Conservation (phyloP, 2,797 vertebrate species). For the Esox masquinongy region DNA sequence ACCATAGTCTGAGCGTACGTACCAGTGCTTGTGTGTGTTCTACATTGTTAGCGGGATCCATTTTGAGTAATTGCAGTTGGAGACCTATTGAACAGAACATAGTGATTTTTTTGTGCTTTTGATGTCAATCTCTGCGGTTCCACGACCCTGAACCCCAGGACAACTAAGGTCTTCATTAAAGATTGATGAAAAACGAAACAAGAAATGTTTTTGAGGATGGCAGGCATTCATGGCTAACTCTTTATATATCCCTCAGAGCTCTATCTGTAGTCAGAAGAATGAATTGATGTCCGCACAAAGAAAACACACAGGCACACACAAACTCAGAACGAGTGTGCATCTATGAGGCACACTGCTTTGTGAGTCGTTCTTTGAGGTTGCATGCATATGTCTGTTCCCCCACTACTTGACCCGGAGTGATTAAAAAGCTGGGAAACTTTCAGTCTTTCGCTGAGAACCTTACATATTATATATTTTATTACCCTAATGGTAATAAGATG, state of each 20-base stretch:
- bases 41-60: slow-evolving; percentile 55
- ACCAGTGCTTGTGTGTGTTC: not conserved
- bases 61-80: slow-evolving; percentile 64
- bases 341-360: slow-evolving; percentile 45
- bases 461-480: no score
- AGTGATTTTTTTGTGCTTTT: slow-evolving; percentile 66
- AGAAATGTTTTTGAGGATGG: slow-evolving; percentile 65
- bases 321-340: slow-evolving; percentile 40
- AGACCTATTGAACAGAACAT: slow-evolving; percentile 64
- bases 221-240: slow-evolving; percentile 70
- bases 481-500: no score
- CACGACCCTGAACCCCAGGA: slow-evolving; percentile 60
- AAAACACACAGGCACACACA: not conserved
- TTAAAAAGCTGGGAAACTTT: slow-evolving; percentile 53
- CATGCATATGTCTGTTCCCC: slow-evolving; percentile 52
- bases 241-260: slow-evolving; percentile 59
- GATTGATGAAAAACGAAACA: slow-evolving; percentile 61
- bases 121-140: slow-evolving; percentile 62
- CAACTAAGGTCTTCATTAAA: slow-evolving; percentile 73
- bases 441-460: slow-evolving; percentile 39
- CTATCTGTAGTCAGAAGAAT: slow-evolving; percentile 61
- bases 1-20: not conserved
- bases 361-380: slow-evolving; percentile 49
- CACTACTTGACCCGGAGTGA: slow-evolving; percentile 65
- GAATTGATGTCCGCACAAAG: slow-evolving; percentile 69